These are phyloP conservation scores for Tragelaphus strepsiceros DNA, from an alignment of 2,113 vertebrate genomes.

Conservation along the genomic window DNA sequence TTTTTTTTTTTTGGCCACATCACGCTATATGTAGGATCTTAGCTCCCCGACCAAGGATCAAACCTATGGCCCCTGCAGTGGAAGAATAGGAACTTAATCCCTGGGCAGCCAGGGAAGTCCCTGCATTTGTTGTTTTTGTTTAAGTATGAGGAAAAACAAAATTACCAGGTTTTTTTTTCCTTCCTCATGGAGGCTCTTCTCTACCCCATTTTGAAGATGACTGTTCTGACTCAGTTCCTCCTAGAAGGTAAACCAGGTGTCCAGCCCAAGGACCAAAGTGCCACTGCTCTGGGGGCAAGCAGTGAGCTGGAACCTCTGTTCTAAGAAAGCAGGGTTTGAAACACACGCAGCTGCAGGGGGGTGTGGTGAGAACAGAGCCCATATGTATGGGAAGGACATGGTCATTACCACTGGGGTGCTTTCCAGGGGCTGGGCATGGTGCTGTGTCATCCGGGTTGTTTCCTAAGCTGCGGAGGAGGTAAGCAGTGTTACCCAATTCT, in stretches of 20 bases:
- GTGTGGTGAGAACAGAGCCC: background rate
- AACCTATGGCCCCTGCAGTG: background rate
- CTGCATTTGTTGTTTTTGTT: background rate
- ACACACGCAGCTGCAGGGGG: accelerated
- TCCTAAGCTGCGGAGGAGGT: background rate
- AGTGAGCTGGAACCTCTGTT: too few species aligned
- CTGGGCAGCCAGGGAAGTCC: background rate
- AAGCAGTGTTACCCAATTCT: background rate
- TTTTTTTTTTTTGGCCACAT: background rate
- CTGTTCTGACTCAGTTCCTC: background rate
- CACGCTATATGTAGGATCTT: accelerated
- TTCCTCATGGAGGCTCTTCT: background rate
- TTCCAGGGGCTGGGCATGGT: too few species aligned
- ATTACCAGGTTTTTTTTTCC: background rate
- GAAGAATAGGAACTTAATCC: background rate
- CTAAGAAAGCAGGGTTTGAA: background rate
- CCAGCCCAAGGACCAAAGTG: background rate
- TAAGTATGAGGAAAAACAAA: background rate
- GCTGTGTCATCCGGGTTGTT: accelerated
- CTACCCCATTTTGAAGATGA: background rate
- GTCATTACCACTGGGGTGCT: accelerated
- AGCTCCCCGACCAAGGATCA: background rate
- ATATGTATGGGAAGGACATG: accelerated
- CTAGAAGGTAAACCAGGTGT: background rate
- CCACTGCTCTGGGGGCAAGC: too few species aligned